These are phyloP conservation scores for Channallabes apus DNA, from an alignment of 2,797 vertebrate species.

Conservation along the genomic window DNA sequence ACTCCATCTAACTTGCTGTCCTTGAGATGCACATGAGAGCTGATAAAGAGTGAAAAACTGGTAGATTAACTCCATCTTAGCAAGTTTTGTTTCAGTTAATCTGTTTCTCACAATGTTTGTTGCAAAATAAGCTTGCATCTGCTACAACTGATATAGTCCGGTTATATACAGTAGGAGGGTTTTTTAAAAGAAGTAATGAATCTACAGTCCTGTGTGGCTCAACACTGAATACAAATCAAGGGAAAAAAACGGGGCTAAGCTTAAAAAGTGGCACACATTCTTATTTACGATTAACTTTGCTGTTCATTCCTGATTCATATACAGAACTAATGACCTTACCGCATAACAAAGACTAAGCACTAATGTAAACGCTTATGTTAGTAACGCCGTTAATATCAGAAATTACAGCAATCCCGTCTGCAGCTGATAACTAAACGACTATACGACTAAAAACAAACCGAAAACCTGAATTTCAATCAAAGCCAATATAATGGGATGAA, in stretches of 20 bases:
- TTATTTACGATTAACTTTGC: conserved; percentile 36
- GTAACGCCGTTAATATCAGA: background rate
- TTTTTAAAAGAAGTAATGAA: background rate
- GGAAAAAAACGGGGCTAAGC: conserved; percentile 18
- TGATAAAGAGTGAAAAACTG: too few species aligned
- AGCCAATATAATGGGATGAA: background rate
- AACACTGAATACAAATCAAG: background rate
- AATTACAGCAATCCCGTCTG: background rate
- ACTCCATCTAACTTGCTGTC: conserved; percentile 42
- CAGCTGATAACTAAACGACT: background rate
- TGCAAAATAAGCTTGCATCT: conserved; percentile 50
- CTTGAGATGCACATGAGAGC: too few species aligned
- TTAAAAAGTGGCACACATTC: conserved; percentile 30
- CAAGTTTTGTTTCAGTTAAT: conserved; percentile 55
- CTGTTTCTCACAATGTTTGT: conserved; percentile 46
- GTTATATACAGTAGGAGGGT: conserved; percentile 27
- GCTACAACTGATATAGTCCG: conserved; percentile 54
- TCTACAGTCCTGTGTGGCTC: background rate
- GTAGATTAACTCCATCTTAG: too few species aligned
- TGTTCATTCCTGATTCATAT: conserved; percentile 36
- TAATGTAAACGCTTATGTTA: background rate
- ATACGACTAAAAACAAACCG: background rate
- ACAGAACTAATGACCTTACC: conserved; percentile 31
- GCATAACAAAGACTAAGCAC: conserved; percentile 12
- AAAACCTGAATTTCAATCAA: background rate